Base-by-base conservation (phyloP, 2,888 invertebrate genomes). In the Carpatolechia fugitivella region DNA sequence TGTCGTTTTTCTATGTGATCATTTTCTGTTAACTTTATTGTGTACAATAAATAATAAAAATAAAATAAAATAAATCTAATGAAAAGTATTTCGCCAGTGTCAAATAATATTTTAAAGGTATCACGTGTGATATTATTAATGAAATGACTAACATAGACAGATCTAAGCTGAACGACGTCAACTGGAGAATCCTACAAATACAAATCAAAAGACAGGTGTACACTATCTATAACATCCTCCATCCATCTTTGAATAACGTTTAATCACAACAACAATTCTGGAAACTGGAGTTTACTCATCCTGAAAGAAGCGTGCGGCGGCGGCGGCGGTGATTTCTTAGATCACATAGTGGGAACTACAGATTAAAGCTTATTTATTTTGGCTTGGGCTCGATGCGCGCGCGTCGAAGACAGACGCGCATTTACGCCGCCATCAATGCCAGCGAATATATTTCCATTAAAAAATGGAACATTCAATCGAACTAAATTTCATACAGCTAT, bases 351-450 rank as follows among this genome's bases (percentile, higher is more conserved):
- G 57, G 60, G 64, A 63, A 58, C 58, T 52, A 54, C 67, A 65
- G 69, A 75, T 66, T 68, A 70, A 69, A 70, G 82, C 74, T 83
- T 89, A 85, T 88, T 89, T 88, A 82, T 82, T 76, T 88, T 88
- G 87, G 86, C 86, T 68, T 74, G 66, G 59, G 73, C 68, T 63
- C 63, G 69, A 87, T 88, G 84, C 80, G 82, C 81, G 67, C 63
- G 70, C 79, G 76, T 68, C 78, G 88, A 84, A 82, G 87, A 86
- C 82, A 81, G 85, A 88, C 71, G 75, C 67, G 76, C 74, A 67
- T 78, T 81, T 77, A 84, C 78, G 74, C 75, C 64, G 77, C 76
- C 69, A 82, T 82, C 78, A 77, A 76, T 71, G 68, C 63, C 67
- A 65, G 64, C 61, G 63, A 77, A 82, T 81, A 69, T 70, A 72